Evolutionary conservation across 2,113 vertebrate species (phyloP).

Genomic region (Osmerus eperlanus): DNA sequence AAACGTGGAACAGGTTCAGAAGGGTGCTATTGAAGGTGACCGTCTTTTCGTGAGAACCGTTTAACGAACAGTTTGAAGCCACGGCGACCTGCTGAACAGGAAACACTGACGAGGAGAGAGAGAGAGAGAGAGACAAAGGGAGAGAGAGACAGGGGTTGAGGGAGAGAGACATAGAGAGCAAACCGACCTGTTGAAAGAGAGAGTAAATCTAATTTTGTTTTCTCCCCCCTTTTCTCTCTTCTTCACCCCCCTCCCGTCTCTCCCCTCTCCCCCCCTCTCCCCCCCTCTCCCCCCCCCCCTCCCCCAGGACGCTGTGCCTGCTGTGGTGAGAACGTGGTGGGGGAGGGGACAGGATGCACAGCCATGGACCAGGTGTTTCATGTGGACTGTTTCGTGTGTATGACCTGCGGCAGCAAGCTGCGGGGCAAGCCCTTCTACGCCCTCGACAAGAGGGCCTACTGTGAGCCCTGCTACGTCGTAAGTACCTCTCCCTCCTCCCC

Average conservation of each 20-base stretch:
- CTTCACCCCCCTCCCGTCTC: background rate
- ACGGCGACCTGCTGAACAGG: too few relatives aligned
- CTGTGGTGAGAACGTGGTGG: constrained; percentile 88
- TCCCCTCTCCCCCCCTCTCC: too few relatives aligned
- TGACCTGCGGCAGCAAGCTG: constrained; percentile 87
- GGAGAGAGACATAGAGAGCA: too few relatives aligned
- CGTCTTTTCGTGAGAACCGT: too few relatives aligned
- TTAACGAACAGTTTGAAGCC: too few relatives aligned
- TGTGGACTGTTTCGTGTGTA: constrained; percentile 91
- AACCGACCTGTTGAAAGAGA: background rate
- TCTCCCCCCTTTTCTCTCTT: background rate
- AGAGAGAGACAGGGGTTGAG: too few relatives aligned
- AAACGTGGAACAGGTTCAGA: too few relatives aligned
- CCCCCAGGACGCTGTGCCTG: constrained; percentile 85
- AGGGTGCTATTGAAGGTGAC: too few relatives aligned
- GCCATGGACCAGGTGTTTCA: constrained; percentile 98
- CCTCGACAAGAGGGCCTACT: constrained; percentile 96
- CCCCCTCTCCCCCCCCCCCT: too few relatives aligned
- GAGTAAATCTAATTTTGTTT: background rate
- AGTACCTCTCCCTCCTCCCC: constrained; percentile 59
- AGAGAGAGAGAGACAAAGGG: too few relatives aligned
- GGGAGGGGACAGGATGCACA: constrained; percentile 94
- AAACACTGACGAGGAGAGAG: too few relatives aligned
- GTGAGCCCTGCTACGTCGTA: constrained; percentile 96
- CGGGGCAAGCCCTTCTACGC: constrained; percentile 96